These are phyloP conservation scores for Sturnira hondurensis DNA, from an alignment of 2,113 vertebrate species.

Conservation along the genomic window DNA sequence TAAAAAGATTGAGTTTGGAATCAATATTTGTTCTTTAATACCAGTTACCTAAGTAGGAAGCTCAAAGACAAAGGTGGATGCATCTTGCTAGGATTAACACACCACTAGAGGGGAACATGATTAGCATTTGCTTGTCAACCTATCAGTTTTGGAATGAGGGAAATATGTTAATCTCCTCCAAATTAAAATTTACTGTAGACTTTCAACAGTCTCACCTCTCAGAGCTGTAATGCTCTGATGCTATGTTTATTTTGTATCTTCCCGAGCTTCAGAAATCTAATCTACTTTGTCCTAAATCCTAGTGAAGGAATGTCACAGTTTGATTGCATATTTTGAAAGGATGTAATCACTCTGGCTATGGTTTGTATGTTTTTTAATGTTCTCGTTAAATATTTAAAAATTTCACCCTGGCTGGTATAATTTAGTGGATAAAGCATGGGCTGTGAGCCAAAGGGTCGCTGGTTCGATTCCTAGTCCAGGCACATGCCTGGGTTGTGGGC, in stretches of 20 bases:
- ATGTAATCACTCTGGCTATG: background rate
- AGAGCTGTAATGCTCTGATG: background rate
- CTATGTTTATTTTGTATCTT: slow-evolving; percentile 5
- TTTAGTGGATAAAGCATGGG: too few relatives aligned
- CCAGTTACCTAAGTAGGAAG: background rate
- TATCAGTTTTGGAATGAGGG: background rate
- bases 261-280: slow-evolving; percentile 4
- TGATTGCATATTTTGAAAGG: slow-evolving; percentile 10
- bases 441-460: too few relatives aligned
- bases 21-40: background rate
- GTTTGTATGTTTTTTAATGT: slow-evolving; percentile 7
- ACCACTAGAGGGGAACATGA: background rate
- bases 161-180: background rate
- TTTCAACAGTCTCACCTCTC: background rate
- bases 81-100: background rate
- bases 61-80: background rate
- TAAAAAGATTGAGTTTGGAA: background rate
- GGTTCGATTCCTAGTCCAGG: too few relatives aligned
- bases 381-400: background rate
- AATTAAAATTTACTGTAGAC: slow-evolving; percentile 14
- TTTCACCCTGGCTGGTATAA: background rate
- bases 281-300: slow-evolving; percentile 16
- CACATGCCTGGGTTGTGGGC: too few relatives aligned
- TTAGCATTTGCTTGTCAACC: background rate
- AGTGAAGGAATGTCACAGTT: slow-evolving; percentile 8